phyloP scores from a whole-genome alignment of 1,140 invertebrate genomes.

The Patella vulgata region DNA sequence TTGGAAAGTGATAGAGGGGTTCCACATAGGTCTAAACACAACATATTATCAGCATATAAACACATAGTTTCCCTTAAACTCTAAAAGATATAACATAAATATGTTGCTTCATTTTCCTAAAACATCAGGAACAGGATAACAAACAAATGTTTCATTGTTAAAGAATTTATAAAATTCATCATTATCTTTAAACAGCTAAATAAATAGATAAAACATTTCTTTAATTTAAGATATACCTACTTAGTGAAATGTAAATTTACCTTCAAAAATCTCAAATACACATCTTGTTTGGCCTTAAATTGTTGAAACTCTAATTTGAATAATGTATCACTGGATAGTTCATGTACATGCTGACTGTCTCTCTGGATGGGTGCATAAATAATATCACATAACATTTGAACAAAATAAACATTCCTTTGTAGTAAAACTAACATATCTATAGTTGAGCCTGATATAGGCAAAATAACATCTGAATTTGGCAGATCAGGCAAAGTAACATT shows the following conservation, averaged over 20 bases:
- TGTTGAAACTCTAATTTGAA: not conserved
- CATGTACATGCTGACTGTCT: too few relatives aligned
- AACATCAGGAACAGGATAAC: too few relatives aligned
- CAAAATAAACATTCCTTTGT: conserved; percentile 48
- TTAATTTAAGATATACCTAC: too few relatives aligned
- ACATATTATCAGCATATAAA: conserved; percentile 54
- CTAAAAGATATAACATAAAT: conserved; percentile 34
- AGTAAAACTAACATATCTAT: conserved; percentile 50
- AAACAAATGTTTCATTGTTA: too few relatives aligned
- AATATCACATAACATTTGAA: conserved; percentile 37
- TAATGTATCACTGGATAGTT: too few relatives aligned
- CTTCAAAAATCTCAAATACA: conserved; percentile 28
- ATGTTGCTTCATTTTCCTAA: too few relatives aligned
- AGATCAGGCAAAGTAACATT: conserved; percentile 24
- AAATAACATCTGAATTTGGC: conserved; percentile 6
- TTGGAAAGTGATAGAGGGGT: conserved; percentile 34
- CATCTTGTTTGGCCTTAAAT: conserved; percentile 15
- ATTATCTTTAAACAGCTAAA: too few relatives aligned
- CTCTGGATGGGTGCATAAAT: conserved; percentile 14
- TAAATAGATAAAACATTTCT: too few relatives aligned
- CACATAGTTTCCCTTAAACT: conserved; percentile 32
- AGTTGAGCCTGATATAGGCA: conserved; percentile 50
- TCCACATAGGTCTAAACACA: conserved; percentile 60
- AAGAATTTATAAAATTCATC: too few relatives aligned
- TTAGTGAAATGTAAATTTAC: too few relatives aligned